Evolutionary conservation across 2,113 vertebrate species (phyloP).

Genomic region (Cyrtonyx montezumae): DNA sequence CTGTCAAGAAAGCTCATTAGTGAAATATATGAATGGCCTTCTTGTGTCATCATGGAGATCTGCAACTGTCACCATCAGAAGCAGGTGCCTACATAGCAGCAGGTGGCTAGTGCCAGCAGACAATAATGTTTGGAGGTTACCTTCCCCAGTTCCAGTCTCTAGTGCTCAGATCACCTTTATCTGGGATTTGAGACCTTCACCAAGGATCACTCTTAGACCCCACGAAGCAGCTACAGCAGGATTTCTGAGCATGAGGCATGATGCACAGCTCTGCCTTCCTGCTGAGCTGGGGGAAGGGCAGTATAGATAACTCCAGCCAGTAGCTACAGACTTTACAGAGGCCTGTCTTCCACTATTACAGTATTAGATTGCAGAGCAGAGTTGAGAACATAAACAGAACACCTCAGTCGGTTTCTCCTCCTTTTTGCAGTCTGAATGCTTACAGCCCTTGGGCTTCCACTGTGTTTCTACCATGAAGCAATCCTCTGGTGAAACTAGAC

Average conservation of each 20-base stretch:
- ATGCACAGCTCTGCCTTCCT: neutral
- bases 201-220: neutral
- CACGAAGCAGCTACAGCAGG: fast-evolving
- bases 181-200: neutral
- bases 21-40: neutral
- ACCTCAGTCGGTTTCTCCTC: fast-evolving
- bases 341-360: neutral
- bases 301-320: neutral
- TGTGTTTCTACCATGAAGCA: fast-evolving
- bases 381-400: neutral
- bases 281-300: neutral
- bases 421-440: neutral
- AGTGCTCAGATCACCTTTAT: neutral
- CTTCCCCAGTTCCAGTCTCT: neutral
- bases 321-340: neutral
- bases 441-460: neutral
- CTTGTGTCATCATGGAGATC: neutral
- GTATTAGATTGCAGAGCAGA: neutral
- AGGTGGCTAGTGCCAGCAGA: neutral
- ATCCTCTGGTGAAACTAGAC: neutral
- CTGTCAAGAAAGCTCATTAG: neutral
- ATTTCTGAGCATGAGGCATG: neutral
- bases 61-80: neutral
- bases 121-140: neutral
- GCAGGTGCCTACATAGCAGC: neutral